A percentile compares a stretch with the other conserved stretches of the same genome.
phyloP scores from a whole-genome alignment of 1,140 invertebrate species.

The Camponotus pennsylvanicus region DNA sequence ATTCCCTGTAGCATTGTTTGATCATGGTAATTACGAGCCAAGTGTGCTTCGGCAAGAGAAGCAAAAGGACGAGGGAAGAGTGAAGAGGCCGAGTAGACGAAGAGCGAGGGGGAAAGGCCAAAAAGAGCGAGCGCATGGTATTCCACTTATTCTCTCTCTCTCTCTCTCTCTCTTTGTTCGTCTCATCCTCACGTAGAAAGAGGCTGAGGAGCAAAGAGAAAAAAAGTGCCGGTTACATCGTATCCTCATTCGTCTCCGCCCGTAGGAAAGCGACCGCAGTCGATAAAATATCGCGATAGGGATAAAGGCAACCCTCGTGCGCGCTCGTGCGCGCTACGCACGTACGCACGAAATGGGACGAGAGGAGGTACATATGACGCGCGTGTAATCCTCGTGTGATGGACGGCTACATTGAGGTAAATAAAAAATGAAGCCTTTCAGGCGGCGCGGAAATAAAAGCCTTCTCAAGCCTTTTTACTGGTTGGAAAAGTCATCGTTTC shows the following conservation, averaged over 20 bases:
- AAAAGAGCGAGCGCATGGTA: neutral
- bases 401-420: neutral
- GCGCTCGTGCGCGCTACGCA: conserved; percentile 18
- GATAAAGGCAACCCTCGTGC: conserved; percentile 14
- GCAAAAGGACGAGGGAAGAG: conserved; percentile 7
- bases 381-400: conserved; percentile 32
- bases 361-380: neutral
- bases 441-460: neutral
- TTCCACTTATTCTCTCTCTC: neutral
- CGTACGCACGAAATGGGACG: neutral
- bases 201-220: conserved; percentile 3
- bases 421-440: conserved; percentile 12
- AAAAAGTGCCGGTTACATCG: conserved; percentile 31
- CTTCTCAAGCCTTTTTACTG: neutral
- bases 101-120: conserved; percentile 12
- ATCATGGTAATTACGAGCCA: conserved; percentile 82
- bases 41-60: conserved; percentile 65
- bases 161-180: neutral
- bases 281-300: conserved; percentile 69
- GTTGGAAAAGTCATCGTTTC: conserved; percentile 1
- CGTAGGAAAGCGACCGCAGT: conserved; percentile 18
- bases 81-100: conserved; percentile 37
- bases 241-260: conserved; percentile 27
- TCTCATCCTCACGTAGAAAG: conserved; percentile 2
- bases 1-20: conserved; percentile 78